Evolutionary conservation across 2,113 vertebrate species (phyloP).

Genomic region (Dasyurus viverrinus): DNA sequence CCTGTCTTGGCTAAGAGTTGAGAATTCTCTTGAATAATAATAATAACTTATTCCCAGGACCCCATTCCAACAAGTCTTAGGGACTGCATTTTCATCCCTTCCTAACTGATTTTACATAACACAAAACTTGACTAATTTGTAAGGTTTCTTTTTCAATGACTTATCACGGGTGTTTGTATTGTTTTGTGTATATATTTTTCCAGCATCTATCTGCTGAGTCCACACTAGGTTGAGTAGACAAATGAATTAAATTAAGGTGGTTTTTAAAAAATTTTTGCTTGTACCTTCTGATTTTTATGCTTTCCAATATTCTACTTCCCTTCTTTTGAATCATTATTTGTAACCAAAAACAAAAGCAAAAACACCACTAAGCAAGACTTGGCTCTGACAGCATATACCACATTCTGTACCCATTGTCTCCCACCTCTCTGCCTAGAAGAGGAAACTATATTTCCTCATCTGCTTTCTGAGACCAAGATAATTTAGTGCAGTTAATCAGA

Average conservation of each 20-base stretch:
- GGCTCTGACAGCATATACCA: neutral
- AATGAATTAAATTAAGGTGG: neutral
- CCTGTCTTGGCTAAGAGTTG: neutral
- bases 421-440: neutral
- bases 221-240: constrained; percentile 28
- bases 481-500: neutral
- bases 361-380: neutral
- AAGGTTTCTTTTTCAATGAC: neutral
- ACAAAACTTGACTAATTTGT: neutral
- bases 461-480: neutral
- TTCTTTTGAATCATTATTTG: neutral
- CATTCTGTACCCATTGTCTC: neutral
- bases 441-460: neutral
- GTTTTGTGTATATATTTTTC: neutral
- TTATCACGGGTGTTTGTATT: neutral
- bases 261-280: neutral
- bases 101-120: neutral
- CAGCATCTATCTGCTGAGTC: neutral
- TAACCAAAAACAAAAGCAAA: neutral
- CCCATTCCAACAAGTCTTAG: neutral
- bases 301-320: neutral
- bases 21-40: neutral
- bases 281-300: neutral
- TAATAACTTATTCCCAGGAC: neutral
- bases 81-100: neutral